A percentile compares a stretch with the other conserved stretches of the same genome.
phyloP scores from a whole-genome alignment of 1,140 invertebrate species.

The Conus ventricosus region DNA sequence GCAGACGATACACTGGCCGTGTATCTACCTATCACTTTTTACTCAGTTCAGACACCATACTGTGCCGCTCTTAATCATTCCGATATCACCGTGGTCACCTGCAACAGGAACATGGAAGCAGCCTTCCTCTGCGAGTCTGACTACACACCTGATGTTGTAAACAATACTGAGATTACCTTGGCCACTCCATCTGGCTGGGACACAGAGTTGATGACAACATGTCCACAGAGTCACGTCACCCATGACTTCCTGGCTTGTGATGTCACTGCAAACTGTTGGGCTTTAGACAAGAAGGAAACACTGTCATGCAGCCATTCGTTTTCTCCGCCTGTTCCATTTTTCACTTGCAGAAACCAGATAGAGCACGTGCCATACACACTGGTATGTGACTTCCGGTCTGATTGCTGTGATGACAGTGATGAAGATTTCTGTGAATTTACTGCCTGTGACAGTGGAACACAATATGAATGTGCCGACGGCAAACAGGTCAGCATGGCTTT shows the following conservation, averaged over 20 bases:
- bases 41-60: no score
- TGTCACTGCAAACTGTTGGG: neutral
- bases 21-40: no score
- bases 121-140: neutral
- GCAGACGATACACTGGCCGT: no score
- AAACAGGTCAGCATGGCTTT: no score
- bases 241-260: constrained; percentile 23
- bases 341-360: constrained; percentile 2
- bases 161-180: neutral
- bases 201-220: neutral
- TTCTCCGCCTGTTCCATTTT: neutral
- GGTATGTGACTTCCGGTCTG: constrained; percentile 3
- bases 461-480: neutral
- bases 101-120: neutral
- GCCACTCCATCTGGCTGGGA: neutral
- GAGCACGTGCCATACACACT: constrained; percentile 13
- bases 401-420: constrained; percentile 20
- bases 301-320: neutral
- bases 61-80: no score
- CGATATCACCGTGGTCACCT: no score
- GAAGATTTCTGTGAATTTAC: constrained; percentile 25
- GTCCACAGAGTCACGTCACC: neutral
- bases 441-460: neutral
- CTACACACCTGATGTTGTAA: neutral
- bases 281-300: neutral